These are phyloP conservation scores for Cheilosia soror DNA, from an alignment of 2,888 invertebrate species.

Conservation along the genomic window DNA sequence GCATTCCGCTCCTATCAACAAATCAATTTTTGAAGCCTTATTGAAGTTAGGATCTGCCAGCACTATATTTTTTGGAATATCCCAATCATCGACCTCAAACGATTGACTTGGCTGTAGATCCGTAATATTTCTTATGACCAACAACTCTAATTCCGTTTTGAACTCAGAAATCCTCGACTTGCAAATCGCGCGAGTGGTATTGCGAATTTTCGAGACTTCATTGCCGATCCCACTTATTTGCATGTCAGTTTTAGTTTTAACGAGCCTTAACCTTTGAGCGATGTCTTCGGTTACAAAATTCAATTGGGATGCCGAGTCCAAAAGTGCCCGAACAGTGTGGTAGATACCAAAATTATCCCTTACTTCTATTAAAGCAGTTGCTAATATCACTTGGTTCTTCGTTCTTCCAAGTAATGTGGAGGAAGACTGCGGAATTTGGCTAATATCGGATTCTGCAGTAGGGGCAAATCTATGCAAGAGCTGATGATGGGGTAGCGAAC, in stretches of 20 bases:
- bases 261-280: slow-evolving; percentile 30
- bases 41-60: slow-evolving; percentile 9
- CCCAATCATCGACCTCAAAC: slow-evolving; percentile 24
- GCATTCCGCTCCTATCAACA: not conserved
- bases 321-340: slow-evolving; percentile 24
- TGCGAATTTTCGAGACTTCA: not conserved
- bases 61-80: slow-evolving; percentile 27
- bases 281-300: slow-evolving; percentile 53
- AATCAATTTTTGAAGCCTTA: not conserved
- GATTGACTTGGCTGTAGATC: slow-evolving; percentile 27
- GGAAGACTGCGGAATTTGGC: not conserved
- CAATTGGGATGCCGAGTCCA: slow-evolving; percentile 51
- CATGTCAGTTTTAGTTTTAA: slow-evolving; percentile 15
- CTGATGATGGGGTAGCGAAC: not conserved
- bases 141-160: slow-evolving; percentile 17
- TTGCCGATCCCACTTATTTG: not conserved
- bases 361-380: slow-evolving; percentile 3
- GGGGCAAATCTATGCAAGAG: slow-evolving; percentile 7
- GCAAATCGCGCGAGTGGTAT: not conserved
- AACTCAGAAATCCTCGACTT: slow-evolving; percentile 6
- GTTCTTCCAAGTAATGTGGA: not conserved
- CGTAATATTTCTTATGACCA: slow-evolving; percentile 27
- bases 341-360: slow-evolving; percentile 35
- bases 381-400: not conserved
- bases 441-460: not conserved